Conservation (phyloP, 2,797 vertebrate genomes). For the Myotis daubentonii region DNA sequence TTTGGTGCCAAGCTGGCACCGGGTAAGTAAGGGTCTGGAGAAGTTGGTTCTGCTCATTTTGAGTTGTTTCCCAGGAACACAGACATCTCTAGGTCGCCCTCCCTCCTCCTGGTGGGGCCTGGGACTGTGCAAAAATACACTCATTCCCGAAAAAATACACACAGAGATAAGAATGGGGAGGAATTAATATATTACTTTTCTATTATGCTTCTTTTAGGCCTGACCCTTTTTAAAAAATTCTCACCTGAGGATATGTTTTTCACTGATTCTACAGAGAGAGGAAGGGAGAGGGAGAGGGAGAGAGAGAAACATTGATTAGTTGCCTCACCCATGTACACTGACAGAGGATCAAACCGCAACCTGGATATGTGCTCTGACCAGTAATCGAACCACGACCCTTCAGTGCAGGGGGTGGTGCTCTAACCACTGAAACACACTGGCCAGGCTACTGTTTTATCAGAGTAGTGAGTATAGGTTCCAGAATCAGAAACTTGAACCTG, state of each 20-base stretch:
- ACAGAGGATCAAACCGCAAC: not conserved
- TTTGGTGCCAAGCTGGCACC: not conserved
- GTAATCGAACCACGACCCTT: not conserved
- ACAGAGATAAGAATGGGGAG: not conserved
- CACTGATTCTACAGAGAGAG: not conserved
- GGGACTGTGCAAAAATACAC: not conserved
- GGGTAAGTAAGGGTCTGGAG: slow-evolving; percentile 36
- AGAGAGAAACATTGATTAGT: not conserved
- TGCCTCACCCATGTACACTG: not conserved
- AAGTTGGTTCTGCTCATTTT: slow-evolving; percentile 1
- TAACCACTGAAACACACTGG: not conserved
- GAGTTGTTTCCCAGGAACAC: slow-evolving; percentile 29
- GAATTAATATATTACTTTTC: not conserved
- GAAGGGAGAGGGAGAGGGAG: not conserved
- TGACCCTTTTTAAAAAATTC: not conserved
- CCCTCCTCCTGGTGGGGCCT: not conserved
- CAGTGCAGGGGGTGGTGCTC: not conserved
- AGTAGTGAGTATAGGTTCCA: not conserved
- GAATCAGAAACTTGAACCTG: not conserved
- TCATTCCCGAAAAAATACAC: not conserved
- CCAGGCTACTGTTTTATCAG: not conserved
- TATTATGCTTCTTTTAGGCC: not conserved
- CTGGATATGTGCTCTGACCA: not conserved
- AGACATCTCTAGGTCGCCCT: not conserved
- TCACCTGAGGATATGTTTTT: not conserved